Evolutionary conservation across 1,140 invertebrate genomes (phyloP).

Genomic region (Hylaeus anthracinus): DNA sequence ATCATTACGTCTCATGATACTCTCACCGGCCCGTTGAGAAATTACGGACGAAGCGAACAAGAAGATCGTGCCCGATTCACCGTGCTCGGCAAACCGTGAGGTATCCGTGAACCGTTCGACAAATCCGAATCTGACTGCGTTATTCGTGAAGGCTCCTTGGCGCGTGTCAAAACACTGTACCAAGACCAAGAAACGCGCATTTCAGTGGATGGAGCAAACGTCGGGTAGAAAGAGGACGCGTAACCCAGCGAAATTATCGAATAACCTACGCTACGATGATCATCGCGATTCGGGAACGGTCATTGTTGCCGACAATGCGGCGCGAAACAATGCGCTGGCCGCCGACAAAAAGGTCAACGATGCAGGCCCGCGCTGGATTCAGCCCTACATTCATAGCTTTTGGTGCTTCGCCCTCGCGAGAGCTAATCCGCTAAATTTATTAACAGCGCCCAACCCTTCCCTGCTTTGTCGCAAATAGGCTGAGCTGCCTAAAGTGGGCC

Average conservation of each 20-base stretch:
- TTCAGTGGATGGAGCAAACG: background rate
- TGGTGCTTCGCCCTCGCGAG: no score
- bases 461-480: background rate
- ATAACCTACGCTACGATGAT: constrained; percentile 77
- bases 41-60: constrained; percentile 51
- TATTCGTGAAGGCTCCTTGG: constrained; percentile 61
- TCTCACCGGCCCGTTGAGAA: constrained; percentile 71
- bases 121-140: constrained; percentile 59
- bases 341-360: constrained; percentile 72
- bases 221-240: constrained; percentile 5
- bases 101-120: constrained; percentile 69
- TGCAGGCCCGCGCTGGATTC: constrained; percentile 40
- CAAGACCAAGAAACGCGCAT: background rate
- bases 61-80: constrained; percentile 73
- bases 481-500: no score
- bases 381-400: background rate
- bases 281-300: constrained; percentile 58
- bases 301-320: constrained; percentile 74
- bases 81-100: constrained; percentile 74
- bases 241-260: constrained; percentile 77
- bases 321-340: constrained; percentile 66
- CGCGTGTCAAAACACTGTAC: constrained; percentile 80
- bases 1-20: constrained; percentile 78
- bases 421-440: background rate
- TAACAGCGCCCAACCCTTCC: background rate